Base-by-base conservation (phyloP, 1,140 invertebrate species). In the Calosoma granatense region DNA sequence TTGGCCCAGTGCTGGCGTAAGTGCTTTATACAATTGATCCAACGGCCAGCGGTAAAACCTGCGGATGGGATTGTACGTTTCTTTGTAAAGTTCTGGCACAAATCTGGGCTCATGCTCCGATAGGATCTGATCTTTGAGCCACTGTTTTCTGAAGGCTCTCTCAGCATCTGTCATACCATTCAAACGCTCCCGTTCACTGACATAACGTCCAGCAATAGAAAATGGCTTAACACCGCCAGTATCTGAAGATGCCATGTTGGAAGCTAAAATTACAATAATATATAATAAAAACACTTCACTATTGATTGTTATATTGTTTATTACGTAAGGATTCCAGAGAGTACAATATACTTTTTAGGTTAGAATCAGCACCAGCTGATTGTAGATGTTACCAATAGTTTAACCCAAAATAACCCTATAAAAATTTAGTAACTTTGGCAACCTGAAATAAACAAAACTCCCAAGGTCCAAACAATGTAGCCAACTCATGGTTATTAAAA, bases 141-240 rank as follows among this genome's bases (percentile, higher is more conserved):
- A 94, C 68, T 92, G 81, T 61, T 82, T 84, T 57, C 91, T 79
- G 81, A 85, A 93, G 47, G 81, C 81, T 62, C 90, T 78, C 75
- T 93, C 90, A n/a, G 81, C 84, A 67, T 85, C 75, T 3, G 82
- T 84, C 89, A 93, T 94, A 56, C 89, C 89, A 52, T 82, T 64
- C 20, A 88, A 74, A 68, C 91, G 79, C 73, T 92, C 86, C 59
- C 89, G 77, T 75, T 91, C 86, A 0, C 69, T 69, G 15, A 74
- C 77, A 72, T 88, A 78, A 55, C 88, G 84, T 1, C 89, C 88
- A 58, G 76, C 76, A 63, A 94, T 87, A 56, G 71, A 63, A 79
- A 92, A 86, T 23, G 86, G 81, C 67, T 79, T 81, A 0, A 81
- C 78, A 59, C 82, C 84, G 17, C 76, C 77, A 3, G 81, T 84